Evolutionary conservation across 2,888 invertebrate species (phyloP), one percentile per base, ranked within the genome.

Genomic region (Lumbricus terrestris): DNA sequence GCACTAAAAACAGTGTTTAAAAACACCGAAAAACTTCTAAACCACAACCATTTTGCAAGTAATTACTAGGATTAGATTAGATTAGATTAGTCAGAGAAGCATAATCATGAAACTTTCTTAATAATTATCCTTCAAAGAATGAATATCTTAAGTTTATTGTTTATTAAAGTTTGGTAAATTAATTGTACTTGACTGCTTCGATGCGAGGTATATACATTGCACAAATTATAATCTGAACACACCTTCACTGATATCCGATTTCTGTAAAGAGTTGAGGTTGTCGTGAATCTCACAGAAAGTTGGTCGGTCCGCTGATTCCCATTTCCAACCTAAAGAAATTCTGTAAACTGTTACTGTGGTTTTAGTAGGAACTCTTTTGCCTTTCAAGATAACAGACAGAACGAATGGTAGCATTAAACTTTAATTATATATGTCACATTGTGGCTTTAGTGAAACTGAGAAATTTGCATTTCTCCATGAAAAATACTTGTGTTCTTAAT

Each of bases 221-320:
- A 40, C 29, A n/a, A n/a, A 69, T 8, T n/a, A 8, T 69, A 69
- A 69, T n/a, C 29, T 69, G 69, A 69, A 69, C 69, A 69, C n/a
- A 69, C 69, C 69, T 69, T 47, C 47, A 47, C 47, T 47, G 13
- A n/a, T 97, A 94, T 97, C 97, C 92, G 97, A 97, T 95, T 94
- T 94, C 69, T 94, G 93, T 96, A 98, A 98, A 98, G 99, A 98
- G 95, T 98, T 98, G 95, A 99, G 96, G 89, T 97, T 97, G 95
- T 98, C 97, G 95, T 98, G 98, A 93, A 99, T 98, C 95, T 99
- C 98, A 95, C 97, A 97, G 96, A 99, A 99, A 89, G 98, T 97
- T 90, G 99, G 99, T 93, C 99, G 96, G 94, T 99, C 98, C 92
- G 97, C 96, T 0, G 99, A 97, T 94, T 97, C 97, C 99, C 99